A percentile compares a stretch with the other conserved stretches of the same genome.
Evolutionary conservation across 2,888 invertebrate species (phyloP).

Genomic region (Drosophila niveifrons): DNA sequence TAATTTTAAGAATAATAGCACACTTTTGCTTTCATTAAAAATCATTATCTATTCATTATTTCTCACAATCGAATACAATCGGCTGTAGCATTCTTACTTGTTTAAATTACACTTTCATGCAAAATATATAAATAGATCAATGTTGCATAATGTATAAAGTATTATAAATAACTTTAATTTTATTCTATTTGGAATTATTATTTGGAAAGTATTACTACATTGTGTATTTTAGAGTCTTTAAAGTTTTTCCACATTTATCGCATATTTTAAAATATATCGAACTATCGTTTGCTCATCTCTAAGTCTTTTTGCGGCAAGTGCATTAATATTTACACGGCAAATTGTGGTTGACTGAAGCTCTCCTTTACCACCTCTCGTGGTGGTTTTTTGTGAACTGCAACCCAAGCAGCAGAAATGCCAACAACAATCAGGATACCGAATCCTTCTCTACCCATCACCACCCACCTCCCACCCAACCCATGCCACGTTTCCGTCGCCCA

Average conservation of each 20-base stretch:
- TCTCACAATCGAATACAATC: too few species aligned
- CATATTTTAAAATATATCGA: too few species aligned
- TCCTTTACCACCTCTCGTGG: conserved; percentile 41
- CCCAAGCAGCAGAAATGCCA: conserved; percentile 27
- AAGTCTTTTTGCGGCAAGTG: conserved; percentile 38
- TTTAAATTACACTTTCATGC: too few species aligned
- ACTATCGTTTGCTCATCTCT: conserved; percentile 37
- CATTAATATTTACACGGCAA: conserved; percentile 77
- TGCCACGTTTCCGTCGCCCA: conserved; percentile 19
- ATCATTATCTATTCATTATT: too few species aligned
- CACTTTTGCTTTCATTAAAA: too few species aligned
- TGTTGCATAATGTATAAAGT: too few species aligned
- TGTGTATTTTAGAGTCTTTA: neutral
- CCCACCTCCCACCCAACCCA: conserved; percentile 1
- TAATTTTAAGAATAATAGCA: too few species aligned
- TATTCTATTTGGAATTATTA: too few species aligned
- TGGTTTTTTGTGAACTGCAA: conserved; percentile 60
- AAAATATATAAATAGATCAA: too few species aligned
- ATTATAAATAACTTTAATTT: too few species aligned
- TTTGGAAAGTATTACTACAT: too few species aligned
- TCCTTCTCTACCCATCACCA: neutral
- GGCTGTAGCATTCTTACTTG: too few species aligned
- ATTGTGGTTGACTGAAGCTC: conserved; percentile 65
- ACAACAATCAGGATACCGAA: conserved; percentile 28
- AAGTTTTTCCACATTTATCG: neutral